These are phyloP conservation scores for Pachliopta kotzebuea DNA, from an alignment of 2,888 invertebrate species.

Conservation along the genomic window DNA sequence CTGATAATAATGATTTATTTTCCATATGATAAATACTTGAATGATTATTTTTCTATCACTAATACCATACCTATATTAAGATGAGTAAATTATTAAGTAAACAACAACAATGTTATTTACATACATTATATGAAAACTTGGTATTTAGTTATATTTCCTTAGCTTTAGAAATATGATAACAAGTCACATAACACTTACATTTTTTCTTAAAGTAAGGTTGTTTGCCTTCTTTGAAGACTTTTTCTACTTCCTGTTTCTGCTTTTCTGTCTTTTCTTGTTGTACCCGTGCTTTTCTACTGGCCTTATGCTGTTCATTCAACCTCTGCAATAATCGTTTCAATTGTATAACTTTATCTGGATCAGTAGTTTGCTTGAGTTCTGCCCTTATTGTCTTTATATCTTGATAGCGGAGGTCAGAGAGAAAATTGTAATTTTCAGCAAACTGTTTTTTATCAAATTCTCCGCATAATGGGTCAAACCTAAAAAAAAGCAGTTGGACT, in stretches of 20 bases:
- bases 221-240: constrained; percentile 82
- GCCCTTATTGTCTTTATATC: constrained; percentile 84
- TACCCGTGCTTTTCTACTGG: constrained; percentile 78
- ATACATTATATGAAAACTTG: no score
- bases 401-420: constrained; percentile 84
- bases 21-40: no score
- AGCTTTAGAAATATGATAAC: no score
- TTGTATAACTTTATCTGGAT: constrained; percentile 82
- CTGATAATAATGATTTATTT: no score
- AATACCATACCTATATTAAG: no score
- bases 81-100: no score
- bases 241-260: constrained; percentile 76
- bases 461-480: constrained; percentile 93
- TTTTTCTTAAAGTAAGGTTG: constrained; percentile 84
- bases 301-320: constrained; percentile 88
- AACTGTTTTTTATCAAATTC: constrained; percentile 87
- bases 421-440: constrained; percentile 88
- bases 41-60: no score
- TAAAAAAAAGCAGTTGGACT: constrained; percentile 39
- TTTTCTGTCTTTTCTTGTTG: constrained; percentile 75
- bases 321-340: constrained; percentile 87
- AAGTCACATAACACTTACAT: constrained; percentile 56
- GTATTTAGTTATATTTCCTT: background rate
- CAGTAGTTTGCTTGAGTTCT: constrained; percentile 80
- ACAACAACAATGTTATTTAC: no score